Percentiles rank a stretch among this genome's conserved stretches.
Conservation (phyloP, 2,113 vertebrate species). For the Lasiurus cinereus region DNA sequence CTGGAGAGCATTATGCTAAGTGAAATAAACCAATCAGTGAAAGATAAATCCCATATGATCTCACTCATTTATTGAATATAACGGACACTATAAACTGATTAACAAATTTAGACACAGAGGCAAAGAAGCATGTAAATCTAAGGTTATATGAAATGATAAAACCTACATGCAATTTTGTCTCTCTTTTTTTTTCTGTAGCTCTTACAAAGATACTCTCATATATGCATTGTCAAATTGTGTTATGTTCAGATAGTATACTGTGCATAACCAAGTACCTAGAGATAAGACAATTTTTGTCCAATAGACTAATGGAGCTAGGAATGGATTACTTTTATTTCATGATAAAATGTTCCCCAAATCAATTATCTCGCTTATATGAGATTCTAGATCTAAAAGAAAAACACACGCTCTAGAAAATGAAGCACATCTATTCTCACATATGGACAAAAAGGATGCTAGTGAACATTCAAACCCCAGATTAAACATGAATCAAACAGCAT, state of each 20-base stretch:
- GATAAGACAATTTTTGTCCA: neutral
- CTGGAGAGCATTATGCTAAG: too few relatives aligned
- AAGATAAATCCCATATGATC: too few relatives aligned
- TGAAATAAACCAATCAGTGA: too few relatives aligned
- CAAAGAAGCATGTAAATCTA: neutral
- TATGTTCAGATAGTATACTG: neutral
- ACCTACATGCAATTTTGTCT: neutral
- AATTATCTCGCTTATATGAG: neutral
- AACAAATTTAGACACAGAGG: too few relatives aligned
- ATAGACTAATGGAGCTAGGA: neutral
- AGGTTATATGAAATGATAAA: neutral
- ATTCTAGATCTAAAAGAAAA: neutral
- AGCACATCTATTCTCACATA: neutral
- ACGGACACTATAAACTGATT: too few relatives aligned
- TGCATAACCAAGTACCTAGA: neutral
- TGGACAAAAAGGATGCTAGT: neutral
- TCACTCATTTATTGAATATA: too few relatives aligned
- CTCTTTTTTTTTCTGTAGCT: neutral
- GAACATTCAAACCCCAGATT: neutral
- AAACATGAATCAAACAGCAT: rapidly evolving
- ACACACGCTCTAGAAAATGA: neutral
- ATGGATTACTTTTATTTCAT: neutral
- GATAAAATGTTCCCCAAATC: neutral
- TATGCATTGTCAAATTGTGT: too few relatives aligned
- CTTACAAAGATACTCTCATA: neutral